Base-by-base conservation (phyloP, 1,140 invertebrate genomes). In the Tetranychus cinnabarinus region DNA sequence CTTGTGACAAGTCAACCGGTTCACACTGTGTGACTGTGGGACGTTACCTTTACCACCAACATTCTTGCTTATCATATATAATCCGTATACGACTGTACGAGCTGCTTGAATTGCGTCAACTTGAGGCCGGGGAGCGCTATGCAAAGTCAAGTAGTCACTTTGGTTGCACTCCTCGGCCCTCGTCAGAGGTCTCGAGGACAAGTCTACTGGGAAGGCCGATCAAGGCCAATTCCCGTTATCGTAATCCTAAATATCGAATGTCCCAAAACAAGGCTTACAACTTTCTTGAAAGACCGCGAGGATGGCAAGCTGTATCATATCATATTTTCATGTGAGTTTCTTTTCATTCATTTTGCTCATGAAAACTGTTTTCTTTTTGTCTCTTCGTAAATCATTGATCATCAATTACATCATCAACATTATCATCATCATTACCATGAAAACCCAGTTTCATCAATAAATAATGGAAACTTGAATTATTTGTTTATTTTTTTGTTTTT, bases 231-330 rank as follows among this genome's bases (percentile, higher is more conserved):
- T 80, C 81, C 75, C 82, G 86, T 72, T 64, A 67, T 59, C 62
- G 69, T 33, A 50, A 62, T 58, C 46, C 47, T 13, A 80, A 84
- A 75, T 91, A 89, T 76, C 77, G 89, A 68, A 81, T 84, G 70
- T 75, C 88, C 59, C 89, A 93, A 74, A 83, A 84, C 69, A 81
- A 82, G 72, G 79, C 91, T 70, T 91, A 92, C 78, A 92, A 92
- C 76, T 92, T 92, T 75, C 79, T 93, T 69, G 89, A 93, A 76
- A 77, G 88, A 70, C 88, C 89, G 59, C 79, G 88, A 66, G 85
- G 85, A 66, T 78, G 81, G 71, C 82, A 81, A 71, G 85, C 86
- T 61, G 81, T 88, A 69, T 76, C 82, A 65, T 93, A 93, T 77
- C 89, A 92, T 78, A 80, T 92, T 73, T 76, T 86, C 69, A 85